Evolutionary conservation across 2,888 invertebrate genomes (phyloP).

Genomic region (Perizoma flavofasciatum): DNA sequence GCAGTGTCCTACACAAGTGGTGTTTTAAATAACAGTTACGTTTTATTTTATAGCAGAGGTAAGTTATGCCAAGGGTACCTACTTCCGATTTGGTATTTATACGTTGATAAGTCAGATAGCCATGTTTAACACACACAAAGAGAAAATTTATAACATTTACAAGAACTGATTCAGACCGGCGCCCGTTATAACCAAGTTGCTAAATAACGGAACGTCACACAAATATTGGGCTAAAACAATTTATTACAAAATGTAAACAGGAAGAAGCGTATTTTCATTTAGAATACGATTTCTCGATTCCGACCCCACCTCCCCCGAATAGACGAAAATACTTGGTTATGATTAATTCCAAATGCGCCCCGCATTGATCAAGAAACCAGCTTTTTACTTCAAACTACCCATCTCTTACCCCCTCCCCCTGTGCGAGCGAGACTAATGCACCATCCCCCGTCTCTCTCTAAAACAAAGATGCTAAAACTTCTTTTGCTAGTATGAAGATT

Average conservation of each 20-base stretch:
- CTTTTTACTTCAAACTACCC: slow-evolving; percentile 84
- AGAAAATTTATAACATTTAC: slow-evolving; percentile 1
- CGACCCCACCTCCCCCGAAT: slow-evolving; percentile 56
- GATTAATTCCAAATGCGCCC: slow-evolving; percentile 83
- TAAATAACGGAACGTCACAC: slow-evolving; percentile 64
- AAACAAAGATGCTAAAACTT: slow-evolving; percentile 85
- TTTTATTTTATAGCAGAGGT: no score
- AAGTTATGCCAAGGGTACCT: no score
- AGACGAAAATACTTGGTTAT: slow-evolving; percentile 84
- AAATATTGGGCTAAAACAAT: slow-evolving; percentile 80
- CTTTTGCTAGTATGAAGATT: slow-evolving; percentile 84
- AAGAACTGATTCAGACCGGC: slow-evolving; percentile 11
- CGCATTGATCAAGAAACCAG: slow-evolving; percentile 84
- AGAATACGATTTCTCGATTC: slow-evolving; percentile 80
- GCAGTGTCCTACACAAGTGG: no score
- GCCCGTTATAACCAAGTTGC: slow-evolving; percentile 41
- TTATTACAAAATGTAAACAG: slow-evolving; percentile 84
- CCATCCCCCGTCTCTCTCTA: slow-evolving; percentile 78
- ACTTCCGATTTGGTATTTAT: no score
- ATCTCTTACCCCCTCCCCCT: slow-evolving; percentile 63
- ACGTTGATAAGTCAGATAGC: no score
- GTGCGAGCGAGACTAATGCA: slow-evolving; percentile 80
- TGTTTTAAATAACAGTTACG: no score
- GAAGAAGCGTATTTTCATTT: slow-evolving; percentile 83
- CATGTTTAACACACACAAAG: neutral